Conservation (phyloP, 2,113 vertebrate genomes). For the Gallinago paraguaiae region DNA sequence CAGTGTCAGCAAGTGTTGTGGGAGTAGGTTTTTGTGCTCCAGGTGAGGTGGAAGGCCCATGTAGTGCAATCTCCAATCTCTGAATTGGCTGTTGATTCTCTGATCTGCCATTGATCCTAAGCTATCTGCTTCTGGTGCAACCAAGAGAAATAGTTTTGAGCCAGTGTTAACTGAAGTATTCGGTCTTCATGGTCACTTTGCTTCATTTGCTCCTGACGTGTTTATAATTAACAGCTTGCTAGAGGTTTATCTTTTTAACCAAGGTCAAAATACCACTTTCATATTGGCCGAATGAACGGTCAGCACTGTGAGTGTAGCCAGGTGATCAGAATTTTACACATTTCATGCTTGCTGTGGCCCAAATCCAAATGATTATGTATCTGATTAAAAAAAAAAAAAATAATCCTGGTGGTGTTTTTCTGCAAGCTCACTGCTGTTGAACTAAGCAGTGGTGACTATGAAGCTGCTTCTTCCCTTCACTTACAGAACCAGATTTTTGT, state of each 20-base stretch:
- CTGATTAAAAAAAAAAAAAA: neutral
- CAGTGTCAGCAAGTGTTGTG: neutral
- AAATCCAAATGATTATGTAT: neutral
- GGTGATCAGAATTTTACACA: neutral
- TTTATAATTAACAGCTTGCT: neutral
- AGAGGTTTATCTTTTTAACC: neutral
- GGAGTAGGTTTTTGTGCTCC: neutral
- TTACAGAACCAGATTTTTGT: constrained; percentile 61
- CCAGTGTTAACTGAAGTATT: neutral
- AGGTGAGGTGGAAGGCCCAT: neutral
- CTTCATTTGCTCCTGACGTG: neutral
- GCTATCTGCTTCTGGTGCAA: neutral
- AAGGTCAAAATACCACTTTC: neutral
- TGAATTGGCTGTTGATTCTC: neutral
- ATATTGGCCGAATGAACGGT: neutral
- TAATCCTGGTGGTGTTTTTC: neutral
- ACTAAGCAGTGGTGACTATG: neutral
- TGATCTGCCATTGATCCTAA: neutral
- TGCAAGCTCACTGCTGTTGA: neutral
- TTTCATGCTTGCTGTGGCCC: neutral
- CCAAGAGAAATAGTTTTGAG: neutral
- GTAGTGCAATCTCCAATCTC: neutral
- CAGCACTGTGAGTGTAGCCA: neutral
- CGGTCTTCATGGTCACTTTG: neutral
- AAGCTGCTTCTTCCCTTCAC: constrained; percentile 9